Evolutionary conservation across 2,888 invertebrate species (phyloP), one percentile per base, ranked within the genome.

Genomic region (Volucella inanis): DNA sequence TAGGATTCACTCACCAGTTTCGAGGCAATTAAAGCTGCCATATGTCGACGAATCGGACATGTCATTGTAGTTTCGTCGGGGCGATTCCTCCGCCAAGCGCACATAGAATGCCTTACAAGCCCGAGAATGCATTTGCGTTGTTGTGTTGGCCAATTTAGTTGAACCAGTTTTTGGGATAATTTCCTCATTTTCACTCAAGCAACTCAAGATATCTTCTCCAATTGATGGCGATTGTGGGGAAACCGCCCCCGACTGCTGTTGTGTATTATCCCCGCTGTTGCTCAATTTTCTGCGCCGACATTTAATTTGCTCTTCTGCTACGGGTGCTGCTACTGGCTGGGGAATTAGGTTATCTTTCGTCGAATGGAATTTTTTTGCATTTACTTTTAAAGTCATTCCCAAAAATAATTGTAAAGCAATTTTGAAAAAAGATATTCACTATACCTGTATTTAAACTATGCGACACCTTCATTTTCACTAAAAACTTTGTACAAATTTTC

Each of bases 1-100:
- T 12, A 70, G 45, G 64, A 55, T 62, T 38, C 8, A 87, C 87
- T 88, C 80, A 89, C 89, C 89, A 72, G 89, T 89, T 87, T 89
- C 88, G 49, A 80, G 76, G 18, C 80, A 88, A 84, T 89, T 88
- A 47, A 87, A 87, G 61, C 87, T 88, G 70, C 88, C 88, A 77
- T 89, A 89, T n/a, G 87, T 88, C 11, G 80, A 85, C n/a, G 84
- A 81, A 54, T 85, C 84, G 3, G 84, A 87, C 71, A 45, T 81
- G 55, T 88, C 88, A 65, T 82, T 78, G 47, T 15, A 62, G 54
- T 74, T 76, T 50, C 81, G 72, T 72, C 80, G 85, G 4, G 88
- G 88, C 59, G 87, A 87, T 72, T 87, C 87, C 41, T 87, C 82
- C 1, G 87, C 88, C 8, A 88, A 55, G n/a, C 84, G 71, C 12